Conservation (phyloP, 2,888 invertebrate genomes). For the Nephrocerus scutellatus region DNA sequence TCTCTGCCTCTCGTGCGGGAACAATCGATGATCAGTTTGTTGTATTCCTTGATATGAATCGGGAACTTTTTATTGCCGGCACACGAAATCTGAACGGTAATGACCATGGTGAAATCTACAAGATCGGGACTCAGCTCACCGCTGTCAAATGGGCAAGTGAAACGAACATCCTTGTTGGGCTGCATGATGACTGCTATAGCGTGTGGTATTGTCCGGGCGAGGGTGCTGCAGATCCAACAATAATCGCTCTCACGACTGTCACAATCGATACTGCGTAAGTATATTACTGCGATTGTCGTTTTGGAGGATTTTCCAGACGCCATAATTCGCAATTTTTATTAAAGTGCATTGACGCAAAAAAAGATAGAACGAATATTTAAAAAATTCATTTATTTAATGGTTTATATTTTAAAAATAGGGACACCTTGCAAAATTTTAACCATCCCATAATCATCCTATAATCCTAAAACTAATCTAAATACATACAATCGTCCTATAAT, state of each 20-base stretch:
- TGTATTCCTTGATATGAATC: conserved; percentile 81
- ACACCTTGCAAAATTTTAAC: neutral
- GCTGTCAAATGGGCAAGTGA: conserved; percentile 60
- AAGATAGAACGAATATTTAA: too few species aligned
- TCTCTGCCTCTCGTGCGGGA: conserved; percentile 82
- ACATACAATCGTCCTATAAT: too few species aligned
- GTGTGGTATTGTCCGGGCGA: conserved; percentile 78
- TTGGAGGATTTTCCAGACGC: neutral
- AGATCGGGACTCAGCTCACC: conserved; percentile 50
- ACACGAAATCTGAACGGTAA: conserved; percentile 31
- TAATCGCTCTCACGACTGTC: conserved; percentile 57
- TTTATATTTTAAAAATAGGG: neutral
- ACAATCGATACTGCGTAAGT: conserved; percentile 50
- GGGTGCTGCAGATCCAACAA: conserved; percentile 62
- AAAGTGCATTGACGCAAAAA: too few species aligned
- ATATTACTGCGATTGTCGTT: neutral
- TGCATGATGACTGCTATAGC: conserved; percentile 69
- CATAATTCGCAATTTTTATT: neutral
- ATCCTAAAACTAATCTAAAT: too few species aligned
- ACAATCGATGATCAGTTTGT: conserved; percentile 70
- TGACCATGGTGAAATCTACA: conserved; percentile 34
- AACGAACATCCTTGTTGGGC: conserved; percentile 69
- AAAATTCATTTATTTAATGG: too few species aligned
- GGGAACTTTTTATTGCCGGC: conserved; percentile 77
- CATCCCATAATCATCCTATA: neutral